Evolutionary conservation across 2,888 invertebrate species (phyloP).

Genomic region (Hylaea fasciaria): DNA sequence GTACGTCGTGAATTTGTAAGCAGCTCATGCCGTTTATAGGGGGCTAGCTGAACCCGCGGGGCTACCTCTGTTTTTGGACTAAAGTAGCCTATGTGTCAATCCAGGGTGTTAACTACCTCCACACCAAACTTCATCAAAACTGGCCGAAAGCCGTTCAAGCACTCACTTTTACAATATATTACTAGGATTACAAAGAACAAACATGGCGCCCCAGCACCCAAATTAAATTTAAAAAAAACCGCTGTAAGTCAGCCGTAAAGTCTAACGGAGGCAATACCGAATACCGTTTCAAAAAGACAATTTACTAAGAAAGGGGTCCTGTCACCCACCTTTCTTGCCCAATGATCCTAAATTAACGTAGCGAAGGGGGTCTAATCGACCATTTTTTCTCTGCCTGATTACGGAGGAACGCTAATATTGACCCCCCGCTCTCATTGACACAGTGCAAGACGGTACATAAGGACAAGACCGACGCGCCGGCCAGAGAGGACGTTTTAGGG

Average conservation of each 20-base stretch:
- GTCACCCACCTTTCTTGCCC: constrained; percentile 52
- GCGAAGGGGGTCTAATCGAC: constrained; percentile 79
- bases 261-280: constrained; percentile 62
- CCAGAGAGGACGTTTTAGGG: too few relatives aligned
- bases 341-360: constrained; percentile 84
- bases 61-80: too few relatives aligned
- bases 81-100: too few relatives aligned
- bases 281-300: constrained; percentile 68
- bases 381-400: constrained; percentile 84
- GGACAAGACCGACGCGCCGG: neutral
- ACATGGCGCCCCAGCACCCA: constrained; percentile 28
- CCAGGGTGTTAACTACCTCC: too few relatives aligned
- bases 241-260: constrained; percentile 52
- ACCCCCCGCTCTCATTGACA: constrained; percentile 67
- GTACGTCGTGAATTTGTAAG: too few relatives aligned
- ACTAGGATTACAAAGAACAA: constrained; percentile 2
- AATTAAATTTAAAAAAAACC: constrained; percentile 37
- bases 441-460: constrained; percentile 11
- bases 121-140: too few relatives aligned
- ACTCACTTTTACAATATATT: too few relatives aligned
- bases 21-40: too few relatives aligned
- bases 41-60: too few relatives aligned
- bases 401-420: constrained; percentile 82
- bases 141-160: too few relatives aligned
- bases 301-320: constrained; percentile 51